Conservation (phyloP, 30 jellyfish, hydroid and myxozoan species). For the Aurelia sp. region DNA sequence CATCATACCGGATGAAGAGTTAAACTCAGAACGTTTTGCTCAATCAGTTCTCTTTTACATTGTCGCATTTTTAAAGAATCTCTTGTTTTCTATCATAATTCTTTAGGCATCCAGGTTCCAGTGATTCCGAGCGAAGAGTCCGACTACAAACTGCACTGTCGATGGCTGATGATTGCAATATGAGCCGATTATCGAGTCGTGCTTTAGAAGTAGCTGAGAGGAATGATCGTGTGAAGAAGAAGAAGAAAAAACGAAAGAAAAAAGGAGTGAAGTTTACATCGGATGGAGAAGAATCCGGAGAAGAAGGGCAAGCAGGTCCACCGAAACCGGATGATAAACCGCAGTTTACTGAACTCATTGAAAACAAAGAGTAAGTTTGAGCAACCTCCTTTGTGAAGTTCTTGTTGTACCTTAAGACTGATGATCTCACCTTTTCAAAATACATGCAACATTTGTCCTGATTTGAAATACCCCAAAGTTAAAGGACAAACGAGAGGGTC, state of each 20-base stretch:
- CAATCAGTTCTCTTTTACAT: too few species aligned
- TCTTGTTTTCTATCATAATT: background rate
- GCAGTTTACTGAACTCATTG: slow-evolving; percentile 51
- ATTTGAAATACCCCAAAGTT: background rate
- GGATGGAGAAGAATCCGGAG: slow-evolving; percentile 56
- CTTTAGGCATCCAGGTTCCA: slow-evolving; percentile 77
- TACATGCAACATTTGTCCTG: too few species aligned
- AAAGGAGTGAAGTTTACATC: slow-evolving; percentile 41
- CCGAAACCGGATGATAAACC: slow-evolving; percentile 53
- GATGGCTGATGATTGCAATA: slow-evolving; percentile 76
- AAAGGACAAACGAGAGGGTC: background rate
- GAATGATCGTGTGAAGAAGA: slow-evolving; percentile 35
- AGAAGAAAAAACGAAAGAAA: slow-evolving; percentile 63
- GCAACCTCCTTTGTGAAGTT: too few species aligned
- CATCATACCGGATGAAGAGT: background rate
- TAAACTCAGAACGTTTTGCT: too few species aligned
- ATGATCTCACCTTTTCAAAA: too few species aligned
- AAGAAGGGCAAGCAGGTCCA: slow-evolving; percentile 5
- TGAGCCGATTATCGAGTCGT: slow-evolving; percentile 62
- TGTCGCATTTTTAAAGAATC: background rate
- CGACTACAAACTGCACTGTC: slow-evolving; percentile 80
- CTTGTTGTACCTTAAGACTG: too few species aligned
- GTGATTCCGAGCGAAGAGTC: slow-evolving; percentile 74
- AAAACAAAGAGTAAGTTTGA: slow-evolving; percentile 64
- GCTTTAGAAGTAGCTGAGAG: slow-evolving; percentile 32